Percentiles rank a stretch among this genome's conserved stretches.
phyloP scores from a whole-genome alignment of 2,888 invertebrate genomes.

The Hyalella azteca region DNA sequence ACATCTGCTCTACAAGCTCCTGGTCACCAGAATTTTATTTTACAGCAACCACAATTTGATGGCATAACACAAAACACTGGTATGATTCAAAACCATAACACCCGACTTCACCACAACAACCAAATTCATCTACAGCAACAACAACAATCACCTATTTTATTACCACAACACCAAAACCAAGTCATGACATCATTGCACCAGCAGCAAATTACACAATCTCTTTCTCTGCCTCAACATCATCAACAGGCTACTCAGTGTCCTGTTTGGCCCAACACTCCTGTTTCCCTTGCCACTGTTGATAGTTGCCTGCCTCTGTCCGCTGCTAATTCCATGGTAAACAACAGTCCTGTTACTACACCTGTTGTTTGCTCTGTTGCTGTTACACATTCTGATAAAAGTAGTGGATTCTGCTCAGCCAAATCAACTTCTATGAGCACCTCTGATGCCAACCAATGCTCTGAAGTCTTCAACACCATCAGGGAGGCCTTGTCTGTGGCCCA shows the following conservation, averaged over 20 bases:
- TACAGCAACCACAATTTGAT: not conserved
- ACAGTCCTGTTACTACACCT: not conserved
- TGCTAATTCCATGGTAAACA: not conserved
- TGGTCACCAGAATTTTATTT: not conserved
- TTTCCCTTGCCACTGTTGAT: not conserved
- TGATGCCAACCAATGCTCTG: constrained; percentile 18
- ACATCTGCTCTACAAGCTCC: not conserved
- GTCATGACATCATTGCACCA: not conserved
- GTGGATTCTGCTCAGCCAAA: not conserved
- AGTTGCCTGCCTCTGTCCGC: not conserved
- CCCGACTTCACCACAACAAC: not conserved
- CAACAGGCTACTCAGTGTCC: not conserved
- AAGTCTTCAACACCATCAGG: constrained; percentile 18
- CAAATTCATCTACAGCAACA: not conserved
- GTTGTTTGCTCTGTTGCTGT: not conserved
- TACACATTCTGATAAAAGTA: not conserved
- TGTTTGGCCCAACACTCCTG: not conserved
- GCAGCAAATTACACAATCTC: not conserved
- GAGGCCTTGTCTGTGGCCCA: constrained; percentile 25
- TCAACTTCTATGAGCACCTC: not conserved
- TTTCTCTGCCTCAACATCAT: not conserved
- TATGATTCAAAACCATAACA: not conserved
- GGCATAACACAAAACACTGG: not conserved
- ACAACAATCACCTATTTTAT: too few species aligned
- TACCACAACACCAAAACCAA: not conserved